Evolutionary conservation across 30 jellyfish, hydroid and myxozoan genomes (phyloP).

Genomic region (Chrysaora quinquecirrha): DNA sequence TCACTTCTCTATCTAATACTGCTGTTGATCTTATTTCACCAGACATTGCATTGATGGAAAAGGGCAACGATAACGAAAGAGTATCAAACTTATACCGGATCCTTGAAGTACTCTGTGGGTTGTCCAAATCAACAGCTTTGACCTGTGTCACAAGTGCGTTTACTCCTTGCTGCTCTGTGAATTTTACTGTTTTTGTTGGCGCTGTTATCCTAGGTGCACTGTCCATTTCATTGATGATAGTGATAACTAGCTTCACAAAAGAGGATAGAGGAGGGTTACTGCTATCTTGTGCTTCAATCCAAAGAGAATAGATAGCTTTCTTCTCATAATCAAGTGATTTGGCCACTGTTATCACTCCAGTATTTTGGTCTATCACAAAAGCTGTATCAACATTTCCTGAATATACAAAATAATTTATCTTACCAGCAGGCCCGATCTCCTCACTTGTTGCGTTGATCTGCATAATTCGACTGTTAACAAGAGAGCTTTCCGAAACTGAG

Average conservation of each 20-base stretch:
- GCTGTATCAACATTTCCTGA: constrained; percentile 35
- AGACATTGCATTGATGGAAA: constrained; percentile 26
- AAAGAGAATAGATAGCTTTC: constrained; percentile 20
- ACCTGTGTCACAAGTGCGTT: constrained; percentile 37
- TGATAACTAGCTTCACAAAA: constrained; percentile 26
- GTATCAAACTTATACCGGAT: constrained; percentile 32
- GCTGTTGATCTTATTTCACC: constrained; percentile 61
- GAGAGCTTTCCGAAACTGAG: constrained; percentile 63
- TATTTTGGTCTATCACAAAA: constrained; percentile 11
- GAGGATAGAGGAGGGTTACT: constrained; percentile 73
- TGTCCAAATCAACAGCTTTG: constrained; percentile 59
- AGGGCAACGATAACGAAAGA: constrained; percentile 28
- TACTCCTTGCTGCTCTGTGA: constrained; percentile 52
- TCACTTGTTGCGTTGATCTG: constrained; percentile 67
- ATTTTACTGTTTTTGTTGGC: constrained; percentile 6
- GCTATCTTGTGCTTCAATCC: constrained; percentile 84
- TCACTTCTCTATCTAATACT: constrained; percentile 70
- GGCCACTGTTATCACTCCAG: constrained; percentile 26
- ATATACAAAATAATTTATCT: constrained; percentile 30
- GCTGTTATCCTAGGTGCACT: constrained; percentile 45
- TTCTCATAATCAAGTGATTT: constrained; percentile 64
- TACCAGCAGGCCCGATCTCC: constrained; percentile 70
- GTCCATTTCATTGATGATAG: constrained; percentile 66
- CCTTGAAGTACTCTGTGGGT: constrained; percentile 27
- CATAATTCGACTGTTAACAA: constrained; percentile 54